Evolutionary conservation across 2,797 vertebrate species (phyloP).

Genomic region (Rhynchonycteris naso): DNA sequence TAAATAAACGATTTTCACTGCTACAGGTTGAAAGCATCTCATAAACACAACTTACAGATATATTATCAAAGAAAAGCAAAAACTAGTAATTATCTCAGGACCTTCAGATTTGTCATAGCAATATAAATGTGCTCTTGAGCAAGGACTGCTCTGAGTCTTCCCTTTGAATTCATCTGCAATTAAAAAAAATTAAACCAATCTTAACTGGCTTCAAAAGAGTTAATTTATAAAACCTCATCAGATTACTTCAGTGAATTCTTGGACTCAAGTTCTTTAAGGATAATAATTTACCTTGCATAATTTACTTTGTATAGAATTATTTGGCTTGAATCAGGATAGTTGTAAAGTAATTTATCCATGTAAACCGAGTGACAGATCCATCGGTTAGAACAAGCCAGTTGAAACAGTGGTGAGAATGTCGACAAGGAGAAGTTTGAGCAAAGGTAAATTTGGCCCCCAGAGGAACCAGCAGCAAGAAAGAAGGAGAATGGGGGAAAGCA

Average conservation of each 20-base stretch:
- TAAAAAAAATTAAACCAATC: not conserved
- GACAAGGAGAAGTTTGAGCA: not conserved
- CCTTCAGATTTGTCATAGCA: slow-evolving; percentile 4
- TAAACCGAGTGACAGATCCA: not conserved
- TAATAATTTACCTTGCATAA: not conserved
- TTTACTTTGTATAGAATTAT: not conserved
- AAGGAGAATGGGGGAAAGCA: not conserved
- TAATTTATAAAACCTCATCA: not conserved
- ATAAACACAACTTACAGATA: not conserved
- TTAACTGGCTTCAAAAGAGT: not conserved
- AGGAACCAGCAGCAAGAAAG: not conserved
- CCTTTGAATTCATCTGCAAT: slow-evolving; percentile 1
- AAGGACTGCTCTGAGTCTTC: not conserved
- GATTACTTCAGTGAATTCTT: not conserved
- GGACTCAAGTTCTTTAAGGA: not conserved
- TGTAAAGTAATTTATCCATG: not conserved
- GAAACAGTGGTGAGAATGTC: not conserved
- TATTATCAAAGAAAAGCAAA: slow-evolving; percentile 50
- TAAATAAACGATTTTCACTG: not conserved
- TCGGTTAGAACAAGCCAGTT: not conserved
- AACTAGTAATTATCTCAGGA: slow-evolving; percentile 1
- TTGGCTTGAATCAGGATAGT: not conserved
- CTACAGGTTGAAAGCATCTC: not conserved
- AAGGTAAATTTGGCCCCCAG: not conserved
- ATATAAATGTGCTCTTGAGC: slow-evolving; percentile 25